phyloP scores from a whole-genome alignment of 35 echinoderm and acorn worm species.

The Stichopus chloronotus region DNA sequence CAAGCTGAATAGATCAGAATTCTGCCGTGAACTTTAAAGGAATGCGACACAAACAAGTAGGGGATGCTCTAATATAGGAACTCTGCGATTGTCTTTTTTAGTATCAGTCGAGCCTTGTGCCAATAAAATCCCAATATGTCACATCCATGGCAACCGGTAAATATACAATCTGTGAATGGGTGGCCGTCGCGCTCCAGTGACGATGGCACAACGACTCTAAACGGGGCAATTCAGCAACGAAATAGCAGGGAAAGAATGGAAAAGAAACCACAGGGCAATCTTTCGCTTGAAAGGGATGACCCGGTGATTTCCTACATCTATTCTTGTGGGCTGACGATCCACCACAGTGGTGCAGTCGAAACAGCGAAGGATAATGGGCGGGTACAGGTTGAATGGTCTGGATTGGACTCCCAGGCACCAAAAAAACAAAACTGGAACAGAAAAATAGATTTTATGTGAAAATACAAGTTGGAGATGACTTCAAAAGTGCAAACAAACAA shows the following conservation, averaged over 20 bases:
- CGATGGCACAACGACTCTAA: background rate
- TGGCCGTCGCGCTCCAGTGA: background rate
- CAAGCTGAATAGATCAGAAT: background rate
- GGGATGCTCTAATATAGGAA: background rate
- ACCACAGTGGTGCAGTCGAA: slow-evolving; percentile 3
- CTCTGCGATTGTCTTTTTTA: background rate
- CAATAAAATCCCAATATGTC: background rate
- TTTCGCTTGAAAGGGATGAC: slow-evolving; percentile 9
- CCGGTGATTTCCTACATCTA: slow-evolving; percentile 14
- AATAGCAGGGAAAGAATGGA: background rate
- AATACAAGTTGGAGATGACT: too few species aligned
- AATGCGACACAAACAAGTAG: background rate
- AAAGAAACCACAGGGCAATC: slow-evolving; percentile 2
- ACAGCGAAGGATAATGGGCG: slow-evolving; percentile 4
- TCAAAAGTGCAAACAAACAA: too few species aligned
- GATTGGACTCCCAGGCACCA: slow-evolving; percentile 5
- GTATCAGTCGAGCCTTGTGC: background rate
- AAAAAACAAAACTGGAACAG: slow-evolving; percentile 24
- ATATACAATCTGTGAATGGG: background rate
- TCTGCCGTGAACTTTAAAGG: background rate
- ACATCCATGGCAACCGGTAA: slow-evolving; percentile 14
- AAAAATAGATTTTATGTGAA: background rate
- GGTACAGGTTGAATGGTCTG: background rate
- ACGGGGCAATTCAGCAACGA: background rate
- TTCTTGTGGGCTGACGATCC: background rate